phyloP scores from a whole-genome alignment of 2,888 invertebrate species.

The Melanophora roralis region DNA sequence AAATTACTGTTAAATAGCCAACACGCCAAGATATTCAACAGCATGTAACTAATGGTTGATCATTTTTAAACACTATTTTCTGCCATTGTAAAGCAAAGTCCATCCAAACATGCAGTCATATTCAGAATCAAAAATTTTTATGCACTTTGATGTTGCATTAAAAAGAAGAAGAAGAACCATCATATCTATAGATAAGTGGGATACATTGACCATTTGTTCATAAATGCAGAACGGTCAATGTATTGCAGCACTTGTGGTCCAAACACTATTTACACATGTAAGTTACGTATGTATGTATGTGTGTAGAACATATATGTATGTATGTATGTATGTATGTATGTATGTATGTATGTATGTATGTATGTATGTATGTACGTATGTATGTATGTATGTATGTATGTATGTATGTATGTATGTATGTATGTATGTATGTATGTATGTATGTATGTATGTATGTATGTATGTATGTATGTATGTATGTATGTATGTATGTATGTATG shows the following conservation, averaged over 20 bases:
- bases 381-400: background rate
- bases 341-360: too few relatives aligned
- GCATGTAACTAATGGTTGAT: conserved; percentile 54
- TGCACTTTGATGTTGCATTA: background rate
- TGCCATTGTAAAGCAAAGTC: background rate
- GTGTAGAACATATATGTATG: background rate
- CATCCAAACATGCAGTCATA: background rate
- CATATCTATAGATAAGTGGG: background rate
- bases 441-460: background rate
- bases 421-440: background rate
- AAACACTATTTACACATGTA: background rate
- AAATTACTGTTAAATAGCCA: conserved; percentile 55
- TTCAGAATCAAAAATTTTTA: background rate
- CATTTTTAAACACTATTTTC: conserved; percentile 10
- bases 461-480: background rate
- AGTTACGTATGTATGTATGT: background rate
- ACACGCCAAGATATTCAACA: conserved; percentile 53
- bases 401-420: background rate
- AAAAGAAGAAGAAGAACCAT: background rate
- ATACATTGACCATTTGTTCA: conserved; percentile 19
- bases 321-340: background rate
- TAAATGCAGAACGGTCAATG: conserved; percentile 59
- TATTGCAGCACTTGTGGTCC: conserved; percentile 24
- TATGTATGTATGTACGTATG: background rate
- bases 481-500: background rate